These are phyloP conservation scores for Tenthredo notha DNA, from an alignment of 2,888 invertebrate genomes.

Conservation along the genomic window DNA sequence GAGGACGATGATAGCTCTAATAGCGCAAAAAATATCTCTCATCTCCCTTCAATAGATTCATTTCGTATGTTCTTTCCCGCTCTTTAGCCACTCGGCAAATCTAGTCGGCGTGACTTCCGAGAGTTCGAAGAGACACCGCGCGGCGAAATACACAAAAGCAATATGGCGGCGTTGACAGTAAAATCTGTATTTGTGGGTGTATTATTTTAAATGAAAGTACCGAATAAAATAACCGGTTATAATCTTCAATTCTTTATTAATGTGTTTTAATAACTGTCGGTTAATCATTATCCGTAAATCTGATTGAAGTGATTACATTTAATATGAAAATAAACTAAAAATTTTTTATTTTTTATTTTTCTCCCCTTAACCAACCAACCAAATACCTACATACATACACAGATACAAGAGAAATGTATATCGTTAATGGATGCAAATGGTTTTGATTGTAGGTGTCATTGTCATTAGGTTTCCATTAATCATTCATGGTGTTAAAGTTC, in stretches of 20 bases:
- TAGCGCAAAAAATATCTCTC: constrained; percentile 9
- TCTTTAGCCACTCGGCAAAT: background rate
- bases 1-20: background rate
- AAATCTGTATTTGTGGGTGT: constrained; percentile 61
- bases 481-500: constrained; percentile 52
- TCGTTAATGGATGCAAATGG: constrained; percentile 60
- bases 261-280: constrained; percentile 23
- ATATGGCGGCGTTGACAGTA: constrained; percentile 67
- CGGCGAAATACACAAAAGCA: constrained; percentile 62
- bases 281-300: constrained; percentile 1
- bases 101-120: constrained; percentile 3
- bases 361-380: background rate
- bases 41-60: background rate
- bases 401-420: constrained; percentile 47
- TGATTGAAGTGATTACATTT: background rate
- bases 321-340: background rate
- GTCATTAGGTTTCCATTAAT: constrained; percentile 51
- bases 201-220: constrained; percentile 60
- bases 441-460: constrained; percentile 56
- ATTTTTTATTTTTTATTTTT: background rate
- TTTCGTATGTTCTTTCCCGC: background rate
- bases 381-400: background rate
- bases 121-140: constrained; percentile 33
- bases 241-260: constrained; percentile 14
- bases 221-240: constrained; percentile 47